A percentile compares a stretch with the other conserved stretches of the same genome.
These are phyloP conservation scores for Dasyprocta punctata DNA, from an alignment of 2,113 vertebrate species.

Conservation along the genomic window DNA sequence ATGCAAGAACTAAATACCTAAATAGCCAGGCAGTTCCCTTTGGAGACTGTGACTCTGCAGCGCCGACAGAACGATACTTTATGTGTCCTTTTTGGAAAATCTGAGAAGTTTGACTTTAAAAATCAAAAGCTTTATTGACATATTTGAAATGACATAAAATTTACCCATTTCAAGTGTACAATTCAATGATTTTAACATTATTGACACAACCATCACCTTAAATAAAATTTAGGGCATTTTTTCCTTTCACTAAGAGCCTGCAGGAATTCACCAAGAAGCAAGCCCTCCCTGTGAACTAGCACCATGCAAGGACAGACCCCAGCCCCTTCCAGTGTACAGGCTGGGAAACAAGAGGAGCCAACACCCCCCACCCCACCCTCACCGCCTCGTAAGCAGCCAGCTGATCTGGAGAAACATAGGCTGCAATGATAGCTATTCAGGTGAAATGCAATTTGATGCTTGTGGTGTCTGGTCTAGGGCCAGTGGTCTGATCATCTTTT, in stretches of 20 bases:
- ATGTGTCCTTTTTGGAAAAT: background rate
- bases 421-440: no score
- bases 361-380: no score
- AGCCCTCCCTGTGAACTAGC: no score
- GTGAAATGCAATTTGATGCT: no score
- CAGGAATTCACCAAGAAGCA: no score
- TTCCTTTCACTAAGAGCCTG: background rate
- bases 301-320: no score
- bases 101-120: background rate
- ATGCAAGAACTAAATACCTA: constrained; percentile 32
- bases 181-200: background rate
- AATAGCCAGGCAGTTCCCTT: background rate
- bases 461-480: no score
- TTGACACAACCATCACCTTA: background rate
- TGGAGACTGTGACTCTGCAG: background rate
- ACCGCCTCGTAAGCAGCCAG: no score
- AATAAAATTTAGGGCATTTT: background rate
- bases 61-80: background rate
- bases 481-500: no score
- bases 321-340: no score
- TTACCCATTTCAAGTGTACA: background rate
- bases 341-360: no score
- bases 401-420: no score
- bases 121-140: background rate
- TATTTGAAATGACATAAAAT: background rate